phyloP scores from a whole-genome alignment of 2,113 vertebrate genomes.

The Bothrops jararaca region DNA sequence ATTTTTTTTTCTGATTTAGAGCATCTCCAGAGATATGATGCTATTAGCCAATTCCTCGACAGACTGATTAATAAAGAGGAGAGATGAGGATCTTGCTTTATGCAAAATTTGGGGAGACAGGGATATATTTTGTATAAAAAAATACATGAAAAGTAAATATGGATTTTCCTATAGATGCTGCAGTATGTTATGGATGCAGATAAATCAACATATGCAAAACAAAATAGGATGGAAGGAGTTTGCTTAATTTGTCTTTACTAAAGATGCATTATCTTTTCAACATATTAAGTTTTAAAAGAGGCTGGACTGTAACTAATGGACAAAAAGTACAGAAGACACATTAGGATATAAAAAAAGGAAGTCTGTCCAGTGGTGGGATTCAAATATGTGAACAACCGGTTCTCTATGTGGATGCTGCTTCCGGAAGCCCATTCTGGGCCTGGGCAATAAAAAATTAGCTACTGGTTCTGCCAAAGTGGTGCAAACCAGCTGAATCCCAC shows the following conservation, averaged over 20 bases:
- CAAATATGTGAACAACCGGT: no score
- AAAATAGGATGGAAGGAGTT: neutral
- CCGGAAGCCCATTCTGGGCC: no score
- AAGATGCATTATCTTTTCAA: neutral
- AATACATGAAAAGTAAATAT: neutral
- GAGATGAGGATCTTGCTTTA: neutral
- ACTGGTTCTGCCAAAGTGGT: no score
- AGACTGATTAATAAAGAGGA: neutral
- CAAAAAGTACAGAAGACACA: neutral
- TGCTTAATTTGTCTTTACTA: neutral
- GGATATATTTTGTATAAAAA: neutral
- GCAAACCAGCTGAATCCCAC: no score
- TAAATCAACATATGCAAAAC: neutral
- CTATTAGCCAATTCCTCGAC: neutral
- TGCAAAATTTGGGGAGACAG: neutral
- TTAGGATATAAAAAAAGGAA: neutral
- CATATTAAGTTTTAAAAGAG: conserved; percentile 4
- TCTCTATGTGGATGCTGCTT: no score
- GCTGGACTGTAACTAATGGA: neutral
- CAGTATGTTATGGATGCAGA: neutral
- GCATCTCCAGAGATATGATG: neutral
- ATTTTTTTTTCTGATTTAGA: neutral
- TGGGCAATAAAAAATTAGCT: no score
- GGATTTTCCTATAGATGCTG: neutral
- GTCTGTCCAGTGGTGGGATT: neutral